Conservation (phyloP, 2,797 vertebrate species). For the Sebastiscus albofasciatus region DNA sequence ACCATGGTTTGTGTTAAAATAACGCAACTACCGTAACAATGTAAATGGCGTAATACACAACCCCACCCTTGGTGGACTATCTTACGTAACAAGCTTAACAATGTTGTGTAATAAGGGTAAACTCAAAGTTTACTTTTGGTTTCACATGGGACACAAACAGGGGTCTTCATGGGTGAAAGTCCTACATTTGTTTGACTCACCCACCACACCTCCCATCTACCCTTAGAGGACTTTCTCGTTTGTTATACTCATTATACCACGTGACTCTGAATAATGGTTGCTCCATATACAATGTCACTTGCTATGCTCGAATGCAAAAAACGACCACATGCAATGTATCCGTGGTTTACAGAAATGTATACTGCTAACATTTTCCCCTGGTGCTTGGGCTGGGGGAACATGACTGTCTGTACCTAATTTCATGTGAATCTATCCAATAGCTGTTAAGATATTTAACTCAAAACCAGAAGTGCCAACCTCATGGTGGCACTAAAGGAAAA, state of each 20-base stretch:
- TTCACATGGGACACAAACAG: accelerated
- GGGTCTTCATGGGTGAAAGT: no score
- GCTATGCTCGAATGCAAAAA: not conserved
- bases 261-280: not conserved
- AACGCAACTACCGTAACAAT: not conserved
- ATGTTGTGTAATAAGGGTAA: not conserved
- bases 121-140: not conserved
- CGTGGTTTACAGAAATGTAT: accelerated
- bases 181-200: no score
- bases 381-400: no score
- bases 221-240: not conserved
- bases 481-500: not conserved
- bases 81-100: not conserved
- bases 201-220: no score
- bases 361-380: not conserved
- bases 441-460: not conserved
- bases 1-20: not conserved
- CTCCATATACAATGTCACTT: not conserved
- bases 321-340: not conserved
- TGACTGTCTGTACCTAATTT: not conserved
- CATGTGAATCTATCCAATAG: not conserved
- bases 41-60: no score
- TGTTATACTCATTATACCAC: not conserved
- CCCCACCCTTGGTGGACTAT: no score
- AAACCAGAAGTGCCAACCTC: not conserved